phyloP scores from a whole-genome alignment of 2,113 vertebrate species.

The Apaloderma vittatum region DNA sequence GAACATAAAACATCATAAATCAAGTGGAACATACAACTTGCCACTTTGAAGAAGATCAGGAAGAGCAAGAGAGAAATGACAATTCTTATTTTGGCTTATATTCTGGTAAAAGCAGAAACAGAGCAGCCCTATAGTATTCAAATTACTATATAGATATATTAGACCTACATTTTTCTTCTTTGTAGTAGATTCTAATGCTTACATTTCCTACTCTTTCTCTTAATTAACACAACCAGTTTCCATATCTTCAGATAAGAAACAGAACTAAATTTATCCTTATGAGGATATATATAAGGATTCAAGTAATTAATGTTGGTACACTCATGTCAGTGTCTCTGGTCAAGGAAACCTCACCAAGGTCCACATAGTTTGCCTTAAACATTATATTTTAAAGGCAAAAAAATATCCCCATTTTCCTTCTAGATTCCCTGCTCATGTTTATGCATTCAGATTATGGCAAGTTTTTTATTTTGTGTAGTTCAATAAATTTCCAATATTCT shows the following conservation, averaged over 20 bases:
- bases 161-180: neutral
- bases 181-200: neutral
- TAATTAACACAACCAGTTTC: neutral
- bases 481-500: neutral
- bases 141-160: neutral
- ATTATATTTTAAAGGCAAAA: neutral
- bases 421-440: neutral
- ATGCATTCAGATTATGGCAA: neutral
- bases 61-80: neutral
- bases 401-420: neutral
- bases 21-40: neutral
- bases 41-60: neutral
- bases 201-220: neutral
- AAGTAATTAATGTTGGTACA: neutral
- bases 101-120: neutral
- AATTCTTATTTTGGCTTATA: neutral
- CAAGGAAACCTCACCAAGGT: neutral
- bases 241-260: neutral
- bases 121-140: neutral
- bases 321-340: neutral
- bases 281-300: neutral
- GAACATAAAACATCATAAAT: neutral
- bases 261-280: neutral
- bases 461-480: neutral
- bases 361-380: neutral